Evolutionary conservation across 2,888 invertebrate genomes (phyloP).

Genomic region (Sipha maydis): DNA sequence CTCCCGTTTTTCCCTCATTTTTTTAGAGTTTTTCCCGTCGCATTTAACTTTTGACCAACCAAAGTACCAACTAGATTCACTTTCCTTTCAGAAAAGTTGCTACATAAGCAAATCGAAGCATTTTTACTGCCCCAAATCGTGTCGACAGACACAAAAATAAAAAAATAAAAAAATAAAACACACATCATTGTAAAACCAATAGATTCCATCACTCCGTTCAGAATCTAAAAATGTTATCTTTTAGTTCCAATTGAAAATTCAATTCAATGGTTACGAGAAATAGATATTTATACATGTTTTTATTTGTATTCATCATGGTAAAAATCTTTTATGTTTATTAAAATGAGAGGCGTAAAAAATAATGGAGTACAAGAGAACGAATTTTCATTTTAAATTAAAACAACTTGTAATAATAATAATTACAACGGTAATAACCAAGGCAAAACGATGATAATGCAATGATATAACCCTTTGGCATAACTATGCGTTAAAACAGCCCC

Average conservation of each 20-base stretch:
- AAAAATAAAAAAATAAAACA: too few relatives aligned
- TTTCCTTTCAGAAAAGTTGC: too few relatives aligned
- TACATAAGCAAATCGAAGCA: too few relatives aligned
- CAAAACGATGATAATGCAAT: constrained; percentile 61
- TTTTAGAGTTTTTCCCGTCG: too few relatives aligned
- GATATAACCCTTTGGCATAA: constrained; percentile 61
- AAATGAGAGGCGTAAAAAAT: constrained; percentile 49
- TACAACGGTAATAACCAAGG: constrained; percentile 60
- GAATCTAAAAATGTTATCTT: too few relatives aligned
- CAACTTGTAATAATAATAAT: constrained; percentile 62
- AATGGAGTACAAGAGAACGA: constrained; percentile 51
- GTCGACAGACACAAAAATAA: too few relatives aligned
- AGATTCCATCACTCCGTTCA: too few relatives aligned
- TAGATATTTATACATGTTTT: constrained; percentile 8
- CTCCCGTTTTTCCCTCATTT: too few relatives aligned
- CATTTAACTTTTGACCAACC: too few relatives aligned
- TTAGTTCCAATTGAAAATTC: not conserved
- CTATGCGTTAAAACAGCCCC: constrained; percentile 57
- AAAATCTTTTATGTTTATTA: constrained; percentile 50
- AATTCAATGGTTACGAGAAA: not conserved
- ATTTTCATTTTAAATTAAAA: constrained; percentile 62
- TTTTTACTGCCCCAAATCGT: too few relatives aligned
- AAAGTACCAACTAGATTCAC: too few relatives aligned
- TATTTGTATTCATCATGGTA: constrained; percentile 26
- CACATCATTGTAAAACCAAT: too few relatives aligned